Base-by-base conservation (phyloP, 1,140 invertebrate genomes). In the Fopius arisanus region DNA sequence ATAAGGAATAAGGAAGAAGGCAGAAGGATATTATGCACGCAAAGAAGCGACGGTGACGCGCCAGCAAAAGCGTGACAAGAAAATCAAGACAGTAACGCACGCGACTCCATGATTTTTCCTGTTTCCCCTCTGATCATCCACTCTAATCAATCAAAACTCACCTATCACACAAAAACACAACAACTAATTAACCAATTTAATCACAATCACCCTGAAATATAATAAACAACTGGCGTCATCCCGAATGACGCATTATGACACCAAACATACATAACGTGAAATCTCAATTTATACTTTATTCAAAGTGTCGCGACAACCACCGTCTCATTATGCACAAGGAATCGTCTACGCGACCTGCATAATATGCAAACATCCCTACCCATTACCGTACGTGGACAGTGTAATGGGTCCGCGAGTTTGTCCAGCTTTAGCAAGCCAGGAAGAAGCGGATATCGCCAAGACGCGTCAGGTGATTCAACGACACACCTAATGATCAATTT, bases 61-160 rank as follows among this genome's bases (percentile, higher is more conserved):
- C 80, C 76, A 76, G 43, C 70, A 73, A 69, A 70, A 69, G 76
- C 71, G 82, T 83, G 83, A 85, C 78, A 78, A 82, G 82, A 76
- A 81, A 82, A 78, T 68, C 73, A 78, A 80, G 28, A 63, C 68
- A 40, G 54, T 59, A 59, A 59, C 54, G 54, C 54, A 59, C 54
- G 54, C 54, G 54, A 7, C 43, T 43, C 62, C 21, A 62, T 74
- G 37, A 70, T 70, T 29, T 31, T 59, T 40, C 69, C 51, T 29
- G 41, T 51, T 31, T 41, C 31, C 43, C 29, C 37, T 31, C 14
- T 26, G 3, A 26, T 19, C 19, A 5, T 23, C 54, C 19, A 26
- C 23, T 28, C 14, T 26, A 59, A 59, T 19, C 23, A 23, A 59
- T 59, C 19, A 2, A 59, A 4, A 26, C 54, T 26, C n/a, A 19